These are phyloP conservation scores for Caenorhabditis imperialis DNA, from an alignment of 2,888 invertebrate genomes.

Conservation along the genomic window DNA sequence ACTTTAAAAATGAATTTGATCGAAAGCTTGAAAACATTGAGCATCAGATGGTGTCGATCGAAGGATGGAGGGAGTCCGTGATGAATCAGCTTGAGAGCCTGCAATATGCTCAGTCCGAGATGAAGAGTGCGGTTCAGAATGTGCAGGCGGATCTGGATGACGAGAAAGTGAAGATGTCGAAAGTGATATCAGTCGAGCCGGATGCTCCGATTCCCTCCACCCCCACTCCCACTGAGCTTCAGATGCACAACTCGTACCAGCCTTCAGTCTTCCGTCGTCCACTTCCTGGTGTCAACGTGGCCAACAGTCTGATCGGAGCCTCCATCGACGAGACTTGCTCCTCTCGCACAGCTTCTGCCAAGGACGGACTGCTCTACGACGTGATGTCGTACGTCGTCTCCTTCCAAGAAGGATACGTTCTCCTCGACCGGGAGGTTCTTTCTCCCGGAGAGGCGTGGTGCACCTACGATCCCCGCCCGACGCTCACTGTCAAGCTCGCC, in stretches of 20 bases:
- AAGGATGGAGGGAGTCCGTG: slow-evolving; percentile 23
- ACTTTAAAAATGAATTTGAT: neutral
- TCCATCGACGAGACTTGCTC: slow-evolving; percentile 43
- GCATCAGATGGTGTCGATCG: neutral
- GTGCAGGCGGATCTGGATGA: slow-evolving; percentile 9
- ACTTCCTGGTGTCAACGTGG: slow-evolving; percentile 34
- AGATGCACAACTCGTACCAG: neutral
- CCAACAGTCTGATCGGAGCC: slow-evolving; percentile 51
- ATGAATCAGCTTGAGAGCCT: slow-evolving; percentile 14
- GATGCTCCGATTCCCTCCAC: neutral
- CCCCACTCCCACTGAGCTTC: neutral
- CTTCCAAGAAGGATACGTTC: slow-evolving; percentile 44
- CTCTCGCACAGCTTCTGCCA: slow-evolving; percentile 41
- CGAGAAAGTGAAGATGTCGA: slow-evolving; percentile 5
- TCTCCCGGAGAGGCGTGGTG: slow-evolving; percentile 56
- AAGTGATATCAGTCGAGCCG: slow-evolving; percentile 8
- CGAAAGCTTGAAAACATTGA: neutral
- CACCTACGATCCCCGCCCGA: slow-evolving; percentile 29
- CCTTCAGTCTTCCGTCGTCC: neutral
- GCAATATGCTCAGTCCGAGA: slow-evolving; percentile 3
- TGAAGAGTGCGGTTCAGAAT: neutral
- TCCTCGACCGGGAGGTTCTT: slow-evolving; percentile 44
- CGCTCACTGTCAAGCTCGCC: slow-evolving; percentile 27
- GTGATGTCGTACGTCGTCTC: slow-evolving; percentile 41
- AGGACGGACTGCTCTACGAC: slow-evolving; percentile 43